Conservation (phyloP, 1,140 invertebrate genomes). For the Vollenhovia emeryi region DNA sequence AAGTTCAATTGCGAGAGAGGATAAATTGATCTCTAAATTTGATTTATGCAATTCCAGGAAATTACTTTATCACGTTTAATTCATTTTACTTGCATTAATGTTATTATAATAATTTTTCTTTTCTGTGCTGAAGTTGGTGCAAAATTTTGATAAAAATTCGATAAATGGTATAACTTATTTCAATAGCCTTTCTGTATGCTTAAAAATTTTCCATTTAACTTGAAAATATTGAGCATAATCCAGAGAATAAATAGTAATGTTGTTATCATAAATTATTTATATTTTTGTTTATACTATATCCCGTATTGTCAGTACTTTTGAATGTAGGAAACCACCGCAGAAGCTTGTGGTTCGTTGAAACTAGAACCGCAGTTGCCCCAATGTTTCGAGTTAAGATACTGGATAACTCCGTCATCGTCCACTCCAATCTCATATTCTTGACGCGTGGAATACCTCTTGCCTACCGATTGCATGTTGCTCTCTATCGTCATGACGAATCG, state of each 20-base stretch:
- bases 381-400: constrained; percentile 87
- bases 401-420: constrained; percentile 88
- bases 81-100: neutral
- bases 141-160: neutral
- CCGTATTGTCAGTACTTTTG: neutral
- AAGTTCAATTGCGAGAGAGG: neutral
- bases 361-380: constrained; percentile 88
- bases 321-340: too few relatives aligned
- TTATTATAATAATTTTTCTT: neutral
- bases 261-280: neutral
- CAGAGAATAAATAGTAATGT: neutral
- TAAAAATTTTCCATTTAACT: neutral
- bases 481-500: constrained; percentile 88
- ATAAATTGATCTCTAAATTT: too few relatives aligned
- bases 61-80: neutral
- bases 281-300: neutral
- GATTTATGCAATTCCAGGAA: neutral
- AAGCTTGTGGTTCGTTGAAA: constrained; percentile 85
- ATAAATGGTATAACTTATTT: neutral
- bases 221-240: neutral
- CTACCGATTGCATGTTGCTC: constrained; percentile 88
- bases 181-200: neutral
- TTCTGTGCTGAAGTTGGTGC: neutral
- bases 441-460: constrained; percentile 87
- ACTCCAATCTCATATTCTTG: constrained; percentile 89